Conservation (phyloP, 2,797 vertebrate genomes). For the Halcyon chelicuti region DNA sequence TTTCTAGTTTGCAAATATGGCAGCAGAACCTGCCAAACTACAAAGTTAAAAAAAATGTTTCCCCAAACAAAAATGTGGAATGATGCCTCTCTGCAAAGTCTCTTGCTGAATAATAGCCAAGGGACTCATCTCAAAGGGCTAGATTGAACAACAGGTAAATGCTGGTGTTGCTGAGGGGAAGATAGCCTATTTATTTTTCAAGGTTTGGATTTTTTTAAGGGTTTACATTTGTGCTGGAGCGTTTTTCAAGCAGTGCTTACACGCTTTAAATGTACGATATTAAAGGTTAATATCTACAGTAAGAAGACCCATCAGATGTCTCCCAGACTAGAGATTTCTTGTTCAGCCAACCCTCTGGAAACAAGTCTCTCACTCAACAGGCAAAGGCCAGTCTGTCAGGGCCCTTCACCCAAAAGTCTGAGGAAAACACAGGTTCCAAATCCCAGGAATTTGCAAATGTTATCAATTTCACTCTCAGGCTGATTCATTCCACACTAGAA, state of each 20-base stretch:
- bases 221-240: slow-evolving; percentile 31
- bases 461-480: neutral
- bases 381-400: neutral
- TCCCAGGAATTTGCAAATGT: neutral
- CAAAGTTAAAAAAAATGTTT: slow-evolving; percentile 67
- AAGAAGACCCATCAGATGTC: neutral
- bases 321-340: neutral
- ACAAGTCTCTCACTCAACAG: neutral
- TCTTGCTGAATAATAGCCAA: slow-evolving; percentile 28
- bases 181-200: slow-evolving; percentile 62
- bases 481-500: rapidly evolving
- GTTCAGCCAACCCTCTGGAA: neutral
- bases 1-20: slow-evolving; percentile 72
- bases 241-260: slow-evolving; percentile 27
- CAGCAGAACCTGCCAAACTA: slow-evolving; percentile 63
- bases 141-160: slow-evolving; percentile 45
- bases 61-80: slow-evolving; percentile 50
- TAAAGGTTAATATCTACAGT: slow-evolving; percentile 58
- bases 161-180: slow-evolving; percentile 1
- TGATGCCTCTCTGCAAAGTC: slow-evolving; percentile 42
- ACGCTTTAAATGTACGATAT: slow-evolving; percentile 46
- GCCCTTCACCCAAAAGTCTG: neutral
- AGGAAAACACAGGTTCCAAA: neutral
- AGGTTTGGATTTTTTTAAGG: slow-evolving; percentile 23
- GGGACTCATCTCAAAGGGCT: neutral